Percentiles rank a stretch among this genome's conserved stretches.
These are phyloP conservation scores for Zeuzera pyrina DNA, from an alignment of 2,888 invertebrate genomes.

Conservation along the genomic window DNA sequence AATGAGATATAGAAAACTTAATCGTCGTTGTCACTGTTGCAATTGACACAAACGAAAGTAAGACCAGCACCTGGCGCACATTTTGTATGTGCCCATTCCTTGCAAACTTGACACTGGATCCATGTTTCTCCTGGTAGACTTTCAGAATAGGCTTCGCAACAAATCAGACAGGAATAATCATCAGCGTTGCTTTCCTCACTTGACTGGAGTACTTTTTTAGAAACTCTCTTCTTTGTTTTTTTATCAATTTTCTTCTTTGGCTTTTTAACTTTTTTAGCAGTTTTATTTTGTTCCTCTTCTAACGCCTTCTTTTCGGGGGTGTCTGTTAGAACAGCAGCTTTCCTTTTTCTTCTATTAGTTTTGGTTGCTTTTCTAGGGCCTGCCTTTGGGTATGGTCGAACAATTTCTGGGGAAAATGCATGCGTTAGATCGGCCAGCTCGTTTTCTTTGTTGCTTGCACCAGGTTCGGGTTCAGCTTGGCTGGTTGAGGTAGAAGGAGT, in stretches of 20 bases:
- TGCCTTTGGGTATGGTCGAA: slow-evolving; percentile 19
- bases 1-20: slow-evolving; percentile 8
- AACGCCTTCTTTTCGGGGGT: slow-evolving; percentile 15
- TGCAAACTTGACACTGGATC: slow-evolving; percentile 18
- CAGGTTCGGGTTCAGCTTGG: slow-evolving; percentile 18
- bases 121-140: slow-evolving; percentile 19
- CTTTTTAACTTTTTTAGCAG: slow-evolving; percentile 13
- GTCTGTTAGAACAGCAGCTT: slow-evolving; percentile 15
- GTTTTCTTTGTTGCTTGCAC: slow-evolving; percentile 18
- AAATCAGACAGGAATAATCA: slow-evolving; percentile 20
- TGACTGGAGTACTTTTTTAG: slow-evolving; percentile 17
- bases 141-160: slow-evolving; percentile 19
- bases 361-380: slow-evolving; percentile 16
- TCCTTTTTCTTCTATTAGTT: slow-evolving; percentile 17
- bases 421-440: slow-evolving; percentile 10
- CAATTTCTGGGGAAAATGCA: slow-evolving; percentile 18
- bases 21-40: slow-evolving; percentile 4
- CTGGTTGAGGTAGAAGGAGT: slow-evolving; percentile 14
- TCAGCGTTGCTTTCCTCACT: slow-evolving; percentile 18
- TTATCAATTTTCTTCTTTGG: slow-evolving; percentile 14
- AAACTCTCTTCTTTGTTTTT: slow-evolving; percentile 11
- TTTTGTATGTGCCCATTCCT: slow-evolving; percentile 15
- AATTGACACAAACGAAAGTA: slow-evolving; percentile 10
- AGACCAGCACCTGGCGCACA: slow-evolving; percentile 14
- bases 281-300: slow-evolving; percentile 14